Evolutionary conservation across 2,888 invertebrate genomes (phyloP), one percentile per base, ranked within the genome.

Genomic region (Mesorhabditis spiculigera): DNA sequence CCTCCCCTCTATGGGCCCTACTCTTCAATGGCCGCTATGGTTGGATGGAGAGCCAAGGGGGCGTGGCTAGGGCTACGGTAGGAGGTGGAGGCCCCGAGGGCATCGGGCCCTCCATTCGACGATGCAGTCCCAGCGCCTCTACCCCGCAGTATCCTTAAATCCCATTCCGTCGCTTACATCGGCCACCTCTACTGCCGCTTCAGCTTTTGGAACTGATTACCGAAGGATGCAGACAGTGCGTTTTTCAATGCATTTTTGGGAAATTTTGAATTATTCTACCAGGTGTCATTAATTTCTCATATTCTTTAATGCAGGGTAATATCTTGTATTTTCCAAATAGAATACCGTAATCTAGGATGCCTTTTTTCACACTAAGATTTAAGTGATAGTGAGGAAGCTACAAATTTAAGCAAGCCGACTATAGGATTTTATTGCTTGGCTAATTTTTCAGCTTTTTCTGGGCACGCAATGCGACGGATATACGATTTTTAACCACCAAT

Each of bases 161-260:
- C 44, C 65, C 65, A 62, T 63, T 68, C 61, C 63, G 10, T 68
- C 62, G 66, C 62, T 62, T 66, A 28, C 43, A 28, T 44, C 66
- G 5, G n/a, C 66, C 44, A 45, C 43, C 28, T 61, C 13, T 63
- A 10, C 28, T 13, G 63, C 16, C 3, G 28, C 63, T 10, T 16
- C 8, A 10, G 58, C 28, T 28, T 28, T 28, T 28, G 28, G 28
- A 28, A 28, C n/a, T n/a, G 58, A 50, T n/a, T 50, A 10, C n/a
- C 58, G 58, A 10, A 50, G 58, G n/a, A 50, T 50, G 58, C 58
- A 50, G n/a, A 50, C 58, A 0, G 58, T 50, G 8, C 10, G 58
- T 50, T 13, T 10, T 13, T 50, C n/a, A 50, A n/a, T n/a, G 58
- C 10, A n/a, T 50, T 50, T 10, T 50, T 50, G n/a, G 58, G 10